A percentile compares a stretch with the other conserved stretches of the same genome.
phyloP scores from a whole-genome alignment of 2,113 vertebrate species.

The Apodemus speciosus region DNA sequence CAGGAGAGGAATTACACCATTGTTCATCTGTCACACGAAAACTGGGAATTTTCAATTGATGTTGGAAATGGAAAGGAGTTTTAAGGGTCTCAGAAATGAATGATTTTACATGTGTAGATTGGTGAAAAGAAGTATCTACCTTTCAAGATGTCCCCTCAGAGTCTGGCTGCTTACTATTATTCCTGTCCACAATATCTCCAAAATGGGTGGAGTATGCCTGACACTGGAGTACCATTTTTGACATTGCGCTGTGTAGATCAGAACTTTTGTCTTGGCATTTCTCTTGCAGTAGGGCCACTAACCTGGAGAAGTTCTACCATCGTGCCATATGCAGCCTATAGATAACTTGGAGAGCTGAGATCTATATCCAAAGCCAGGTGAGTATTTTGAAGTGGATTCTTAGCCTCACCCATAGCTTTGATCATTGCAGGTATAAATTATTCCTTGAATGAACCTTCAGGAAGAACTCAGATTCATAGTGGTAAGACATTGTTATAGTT shows the following conservation, averaged over 20 bases:
- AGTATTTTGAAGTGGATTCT: background rate
- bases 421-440: background rate
- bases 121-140: background rate
- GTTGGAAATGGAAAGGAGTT: background rate
- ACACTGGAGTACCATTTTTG: background rate
- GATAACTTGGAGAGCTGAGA: background rate
- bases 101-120: background rate
- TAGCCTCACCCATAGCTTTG: background rate
- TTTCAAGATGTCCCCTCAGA: background rate
- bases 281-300: background rate
- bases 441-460: background rate
- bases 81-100: background rate
- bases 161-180: background rate
- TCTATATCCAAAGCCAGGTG: background rate
- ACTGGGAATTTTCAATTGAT: background rate
- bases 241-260: background rate
- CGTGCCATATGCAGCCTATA: too few species aligned
- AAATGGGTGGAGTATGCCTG: too few species aligned
- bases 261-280: background rate
- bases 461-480: background rate
- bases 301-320: background rate
- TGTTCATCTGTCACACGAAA: background rate
- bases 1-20: background rate
- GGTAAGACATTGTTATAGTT: background rate
- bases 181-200: background rate